These are phyloP conservation scores for Hippocampus abdominalis DNA, from an alignment of 2,113 vertebrate genomes.

Conservation along the genomic window DNA sequence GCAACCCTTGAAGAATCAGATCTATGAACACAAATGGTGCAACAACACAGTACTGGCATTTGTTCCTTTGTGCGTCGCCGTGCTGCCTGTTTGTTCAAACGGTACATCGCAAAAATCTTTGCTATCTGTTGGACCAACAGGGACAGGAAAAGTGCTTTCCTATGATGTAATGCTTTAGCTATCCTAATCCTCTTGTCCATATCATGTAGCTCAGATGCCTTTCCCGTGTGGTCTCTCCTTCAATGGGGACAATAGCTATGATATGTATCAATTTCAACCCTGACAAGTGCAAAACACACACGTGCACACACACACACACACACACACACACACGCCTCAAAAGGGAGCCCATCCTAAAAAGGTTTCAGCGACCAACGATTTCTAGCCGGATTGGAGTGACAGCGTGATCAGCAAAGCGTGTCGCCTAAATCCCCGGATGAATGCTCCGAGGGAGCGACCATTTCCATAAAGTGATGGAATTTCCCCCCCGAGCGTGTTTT, in stretches of 20 bases:
- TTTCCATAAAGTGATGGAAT: conserved; percentile 16
- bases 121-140: neutral
- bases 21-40: neutral
- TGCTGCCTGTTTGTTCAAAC: neutral
- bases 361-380: neutral
- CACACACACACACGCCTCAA: neutral
- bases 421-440: conserved; percentile 9
- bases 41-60: neutral
- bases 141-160: neutral
- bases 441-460: neutral
- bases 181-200: neutral
- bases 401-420: conserved; percentile 11
- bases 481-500: conserved; percentile 8
- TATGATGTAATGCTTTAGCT: neutral
- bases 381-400: conserved; percentile 6
- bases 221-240: neutral
- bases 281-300: neutral
- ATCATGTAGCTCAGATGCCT: neutral
- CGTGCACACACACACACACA: neutral
- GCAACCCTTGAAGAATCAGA: neutral
- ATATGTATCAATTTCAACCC: neutral
- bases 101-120: no score
- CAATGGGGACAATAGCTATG: neutral
- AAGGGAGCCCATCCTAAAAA: conserved; percentile 1
- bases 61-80: neutral